These are phyloP conservation scores for Ostrea edulis DNA, from an alignment of 1,140 invertebrate species.

Conservation along the genomic window DNA sequence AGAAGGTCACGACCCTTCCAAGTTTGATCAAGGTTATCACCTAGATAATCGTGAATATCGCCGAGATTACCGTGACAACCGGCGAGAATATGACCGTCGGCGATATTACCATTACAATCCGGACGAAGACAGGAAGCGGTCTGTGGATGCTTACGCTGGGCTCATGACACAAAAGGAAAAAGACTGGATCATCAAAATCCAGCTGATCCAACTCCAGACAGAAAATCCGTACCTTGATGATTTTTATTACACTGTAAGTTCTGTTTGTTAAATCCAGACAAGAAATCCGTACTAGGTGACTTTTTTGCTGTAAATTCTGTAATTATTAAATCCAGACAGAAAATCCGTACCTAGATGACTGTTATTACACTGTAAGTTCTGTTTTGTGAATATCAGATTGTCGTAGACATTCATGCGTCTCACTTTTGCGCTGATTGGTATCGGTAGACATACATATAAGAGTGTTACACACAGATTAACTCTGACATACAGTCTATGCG, in stretches of 20 bases:
- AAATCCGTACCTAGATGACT: no score
- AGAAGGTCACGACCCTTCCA: constrained; percentile 11
- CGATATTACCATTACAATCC: constrained; percentile 55
- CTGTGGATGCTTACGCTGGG: constrained; percentile 89
- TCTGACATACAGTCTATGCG: no score
- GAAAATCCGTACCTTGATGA: constrained; percentile 81
- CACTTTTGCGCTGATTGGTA: no score
- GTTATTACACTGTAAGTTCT: no score
- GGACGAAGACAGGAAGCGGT: constrained; percentile 43
- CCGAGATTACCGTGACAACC: constrained; percentile 28
- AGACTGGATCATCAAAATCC: constrained; percentile 95
- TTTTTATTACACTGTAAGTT: constrained; percentile 80
- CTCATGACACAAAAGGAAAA: constrained; percentile 95
- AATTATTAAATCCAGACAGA: background rate
- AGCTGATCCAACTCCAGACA: constrained; percentile 88
- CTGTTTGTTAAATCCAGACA: background rate
- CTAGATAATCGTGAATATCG: constrained; percentile 41
- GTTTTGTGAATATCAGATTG: no score
- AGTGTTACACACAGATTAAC: no score
- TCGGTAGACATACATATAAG: no score
- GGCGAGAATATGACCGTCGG: constrained; percentile 40
- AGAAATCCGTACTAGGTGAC: background rate
- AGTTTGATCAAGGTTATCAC: constrained; percentile 36
- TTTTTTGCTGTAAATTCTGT: no score
- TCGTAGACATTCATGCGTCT: no score